Conservation (phyloP, 1,140 invertebrate species). For the Drosophila eugracilis region DNA sequence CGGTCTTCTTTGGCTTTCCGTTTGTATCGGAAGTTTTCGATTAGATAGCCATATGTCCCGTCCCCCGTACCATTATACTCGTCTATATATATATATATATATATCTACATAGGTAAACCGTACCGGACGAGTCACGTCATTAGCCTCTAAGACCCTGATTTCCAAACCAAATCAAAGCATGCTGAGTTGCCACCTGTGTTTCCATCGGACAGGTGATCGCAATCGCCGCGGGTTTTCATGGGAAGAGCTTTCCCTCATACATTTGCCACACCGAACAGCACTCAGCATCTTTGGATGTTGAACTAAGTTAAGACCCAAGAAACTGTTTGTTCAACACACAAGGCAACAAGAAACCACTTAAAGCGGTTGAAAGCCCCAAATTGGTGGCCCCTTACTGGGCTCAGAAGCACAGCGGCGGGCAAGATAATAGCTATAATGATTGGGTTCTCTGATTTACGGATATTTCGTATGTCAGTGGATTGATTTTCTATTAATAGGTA, state of each 20-base stretch:
- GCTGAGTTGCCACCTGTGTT: constrained; percentile 1
- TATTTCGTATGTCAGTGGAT: background rate
- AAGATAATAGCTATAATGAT: background rate
- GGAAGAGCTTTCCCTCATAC: constrained; percentile 23
- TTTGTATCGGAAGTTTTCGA: constrained; percentile 67
- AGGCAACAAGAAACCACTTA: constrained; percentile 14
- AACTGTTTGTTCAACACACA: constrained; percentile 18
- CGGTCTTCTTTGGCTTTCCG: constrained; percentile 22
- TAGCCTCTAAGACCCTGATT: constrained; percentile 28
- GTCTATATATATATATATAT: background rate
- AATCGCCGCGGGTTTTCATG: background rate
- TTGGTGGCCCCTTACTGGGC: constrained; percentile 3
- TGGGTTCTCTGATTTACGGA: background rate
- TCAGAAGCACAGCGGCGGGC: constrained; percentile 1
- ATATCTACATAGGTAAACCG: background rate
- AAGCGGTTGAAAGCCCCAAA: constrained; percentile 4
- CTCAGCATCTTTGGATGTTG: constrained; percentile 1
- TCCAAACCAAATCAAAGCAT: constrained; percentile 25
- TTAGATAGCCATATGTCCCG: constrained; percentile 52
- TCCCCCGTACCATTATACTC: background rate
- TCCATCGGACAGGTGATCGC: background rate
- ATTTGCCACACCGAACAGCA: background rate
- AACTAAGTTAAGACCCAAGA: background rate
- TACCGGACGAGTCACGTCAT: constrained; percentile 17
- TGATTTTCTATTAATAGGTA: background rate